These are phyloP conservation scores for Petrocephalus microphthalmus DNA, from an alignment of 2,113 vertebrate genomes.

Conservation along the genomic window DNA sequence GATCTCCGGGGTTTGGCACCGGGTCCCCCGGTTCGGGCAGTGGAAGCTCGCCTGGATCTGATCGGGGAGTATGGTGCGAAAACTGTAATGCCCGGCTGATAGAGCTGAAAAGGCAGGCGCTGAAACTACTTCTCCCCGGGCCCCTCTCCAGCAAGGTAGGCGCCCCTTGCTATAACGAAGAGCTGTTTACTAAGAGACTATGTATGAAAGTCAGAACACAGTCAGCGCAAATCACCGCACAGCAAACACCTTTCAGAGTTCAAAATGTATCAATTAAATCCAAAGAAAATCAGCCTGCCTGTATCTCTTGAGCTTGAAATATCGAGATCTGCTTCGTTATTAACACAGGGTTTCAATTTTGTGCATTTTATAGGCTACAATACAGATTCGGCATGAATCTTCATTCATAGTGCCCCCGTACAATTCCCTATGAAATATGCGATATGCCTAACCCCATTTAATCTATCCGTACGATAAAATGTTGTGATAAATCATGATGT, in stretches of 20 bases:
- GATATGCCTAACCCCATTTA: neutral
- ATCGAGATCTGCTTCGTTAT: neutral
- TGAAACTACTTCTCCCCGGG: constrained; percentile 77
- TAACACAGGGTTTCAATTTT: neutral
- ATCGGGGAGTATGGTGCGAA: constrained; percentile 80
- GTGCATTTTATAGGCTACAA: neutral
- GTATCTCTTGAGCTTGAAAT: neutral
- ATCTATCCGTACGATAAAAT: neutral
- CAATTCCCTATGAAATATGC: neutral
- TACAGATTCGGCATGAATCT: neutral
- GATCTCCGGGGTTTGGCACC: constrained; percentile 64
- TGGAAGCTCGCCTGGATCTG: constrained; percentile 66
- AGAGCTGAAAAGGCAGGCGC: constrained; percentile 84
- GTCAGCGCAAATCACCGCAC: neutral
- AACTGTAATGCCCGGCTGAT: constrained; percentile 83
- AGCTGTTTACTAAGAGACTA: neutral
- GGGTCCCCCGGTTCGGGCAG: constrained; percentile 56
- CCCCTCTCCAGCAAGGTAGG: constrained; percentile 76
- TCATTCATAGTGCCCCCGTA: neutral
- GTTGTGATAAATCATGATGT: neutral
- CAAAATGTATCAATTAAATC: neutral
- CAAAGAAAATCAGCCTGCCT: neutral
- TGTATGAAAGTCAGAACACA: neutral
- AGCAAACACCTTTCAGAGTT: neutral
- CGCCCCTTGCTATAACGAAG: neutral